phyloP scores from a whole-genome alignment of 2,113 vertebrate species.

The Sphyrna mokarran region DNA sequence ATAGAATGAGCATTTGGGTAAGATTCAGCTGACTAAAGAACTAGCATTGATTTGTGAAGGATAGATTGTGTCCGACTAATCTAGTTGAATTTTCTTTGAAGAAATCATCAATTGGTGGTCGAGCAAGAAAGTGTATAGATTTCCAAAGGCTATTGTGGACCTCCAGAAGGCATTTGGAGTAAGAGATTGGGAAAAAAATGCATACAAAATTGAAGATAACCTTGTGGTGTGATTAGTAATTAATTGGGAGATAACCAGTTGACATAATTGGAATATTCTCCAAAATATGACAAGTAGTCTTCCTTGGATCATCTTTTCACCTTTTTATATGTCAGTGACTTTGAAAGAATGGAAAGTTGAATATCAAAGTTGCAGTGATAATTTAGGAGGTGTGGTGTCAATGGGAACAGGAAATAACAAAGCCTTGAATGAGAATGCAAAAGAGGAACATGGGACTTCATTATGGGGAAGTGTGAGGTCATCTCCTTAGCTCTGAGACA shows the following conservation, averaged over 20 bases:
- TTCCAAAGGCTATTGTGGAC: neutral
- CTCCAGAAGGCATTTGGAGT: neutral
- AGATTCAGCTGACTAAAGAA: neutral
- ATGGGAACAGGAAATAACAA: neutral
- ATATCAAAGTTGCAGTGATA: neutral
- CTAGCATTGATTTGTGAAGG: neutral
- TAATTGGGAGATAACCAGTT: neutral
- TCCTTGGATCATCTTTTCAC: neutral
- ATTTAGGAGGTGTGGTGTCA: neutral
- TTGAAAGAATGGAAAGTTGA: neutral
- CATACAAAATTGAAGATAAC: neutral
- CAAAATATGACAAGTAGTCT: neutral
- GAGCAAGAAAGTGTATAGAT: neutral
- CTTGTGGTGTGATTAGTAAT: neutral
- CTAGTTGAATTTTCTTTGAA: neutral
- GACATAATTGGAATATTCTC: neutral
- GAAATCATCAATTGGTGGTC: neutral
- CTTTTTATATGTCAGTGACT: neutral
- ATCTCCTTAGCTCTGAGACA: neutral
- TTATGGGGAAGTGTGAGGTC: neutral
- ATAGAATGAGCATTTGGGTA: neutral
- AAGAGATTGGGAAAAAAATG: neutral
- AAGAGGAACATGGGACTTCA: neutral
- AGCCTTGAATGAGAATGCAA: neutral
- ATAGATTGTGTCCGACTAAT: neutral